Evolutionary conservation across 2,797 vertebrate species (phyloP), one percentile per base, ranked within the genome.

Genomic region (Parauchenoglanis punctatus): DNA sequence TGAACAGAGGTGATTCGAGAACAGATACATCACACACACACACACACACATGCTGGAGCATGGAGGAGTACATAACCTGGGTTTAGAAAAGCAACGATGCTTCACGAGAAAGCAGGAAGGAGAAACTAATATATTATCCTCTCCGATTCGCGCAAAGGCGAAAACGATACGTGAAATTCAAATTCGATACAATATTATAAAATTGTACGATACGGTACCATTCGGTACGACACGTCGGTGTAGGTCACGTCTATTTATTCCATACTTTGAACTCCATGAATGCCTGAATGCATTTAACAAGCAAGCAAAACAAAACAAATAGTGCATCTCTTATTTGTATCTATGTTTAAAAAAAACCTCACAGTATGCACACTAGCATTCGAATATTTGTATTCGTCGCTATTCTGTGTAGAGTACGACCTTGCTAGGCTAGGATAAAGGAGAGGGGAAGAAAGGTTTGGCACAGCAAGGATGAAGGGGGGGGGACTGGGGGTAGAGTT

Each of bases 401-500:
- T 63, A 12, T n/a, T 63, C 61, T n/a, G 23, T n/a, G 2, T 6
- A 59, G 65, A 13, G 23, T 72, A 44, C 35, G 35, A 35, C 35
- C 35, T 35, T 35, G 35, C 35, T 35, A 35, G 35, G 76, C 15
- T 10, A 63, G 10, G 31, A 46, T 20, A 35, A 20, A 40, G 4
- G 77, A 12, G 25, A 7, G 28, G 58, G n/a, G n/a, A 81, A 89
- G 12, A 89, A 54, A 28, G 75, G 61, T 81, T 11, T 7, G 4
- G 44, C 12, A 54, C 15, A n/a, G 44, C 49, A 70, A 61, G 18
- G 58, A 35, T 0, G 2, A 12, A 40, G 49, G 46, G 17, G 4
- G 18, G 31, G 49, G 1, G 25, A 4, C 8, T 10, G 58, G n/a
- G 13, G 8, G 28, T 25, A 25, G 67, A 80, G 76, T 93, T 89